phyloP scores from a whole-genome alignment of 1,140 invertebrate species.

The Dufourea novaeangliae region DNA sequence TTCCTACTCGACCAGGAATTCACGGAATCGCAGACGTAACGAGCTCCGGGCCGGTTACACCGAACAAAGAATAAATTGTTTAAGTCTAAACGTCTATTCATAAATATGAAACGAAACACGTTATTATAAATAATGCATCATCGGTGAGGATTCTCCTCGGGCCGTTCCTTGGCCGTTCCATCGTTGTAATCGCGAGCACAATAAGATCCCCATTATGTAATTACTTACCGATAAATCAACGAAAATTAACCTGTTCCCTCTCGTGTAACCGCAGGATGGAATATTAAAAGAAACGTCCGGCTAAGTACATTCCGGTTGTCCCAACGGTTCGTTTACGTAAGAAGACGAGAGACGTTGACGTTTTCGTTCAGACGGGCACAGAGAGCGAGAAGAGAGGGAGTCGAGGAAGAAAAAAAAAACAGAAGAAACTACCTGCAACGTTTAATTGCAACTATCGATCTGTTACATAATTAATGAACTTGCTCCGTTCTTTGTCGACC shows the following conservation, averaged over 20 bases:
- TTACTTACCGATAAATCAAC: conserved; percentile 13
- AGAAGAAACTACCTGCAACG: not conserved
- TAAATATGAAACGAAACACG: conserved; percentile 10
- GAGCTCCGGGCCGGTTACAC: not conserved
- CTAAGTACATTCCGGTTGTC: conserved; percentile 16
- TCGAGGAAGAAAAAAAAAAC: not conserved
- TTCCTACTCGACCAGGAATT: not conserved
- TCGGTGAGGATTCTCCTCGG: not conserved
- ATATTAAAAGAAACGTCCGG: not conserved
- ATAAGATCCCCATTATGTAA: conserved; percentile 16
- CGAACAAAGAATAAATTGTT: not conserved
- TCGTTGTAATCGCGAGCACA: conserved; percentile 6
- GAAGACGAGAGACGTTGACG: conserved; percentile 8
- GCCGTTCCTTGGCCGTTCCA: not conserved
- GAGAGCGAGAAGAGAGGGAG: not conserved
- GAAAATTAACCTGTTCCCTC: conserved; percentile 7
- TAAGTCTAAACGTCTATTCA: not conserved
- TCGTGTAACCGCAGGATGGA: not conserved
- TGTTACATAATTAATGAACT: conserved; percentile 40
- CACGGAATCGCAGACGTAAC: not conserved
- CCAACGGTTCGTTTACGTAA: conserved; percentile 19
- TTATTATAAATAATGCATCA: conserved; percentile 21
- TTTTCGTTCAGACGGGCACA: conserved; percentile 7
- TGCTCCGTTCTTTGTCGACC: conserved; percentile 6
- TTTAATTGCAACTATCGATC: conserved; percentile 35